Conservation (phyloP, 2,888 invertebrate species). For the Cyrtodaria siliqua region DNA sequence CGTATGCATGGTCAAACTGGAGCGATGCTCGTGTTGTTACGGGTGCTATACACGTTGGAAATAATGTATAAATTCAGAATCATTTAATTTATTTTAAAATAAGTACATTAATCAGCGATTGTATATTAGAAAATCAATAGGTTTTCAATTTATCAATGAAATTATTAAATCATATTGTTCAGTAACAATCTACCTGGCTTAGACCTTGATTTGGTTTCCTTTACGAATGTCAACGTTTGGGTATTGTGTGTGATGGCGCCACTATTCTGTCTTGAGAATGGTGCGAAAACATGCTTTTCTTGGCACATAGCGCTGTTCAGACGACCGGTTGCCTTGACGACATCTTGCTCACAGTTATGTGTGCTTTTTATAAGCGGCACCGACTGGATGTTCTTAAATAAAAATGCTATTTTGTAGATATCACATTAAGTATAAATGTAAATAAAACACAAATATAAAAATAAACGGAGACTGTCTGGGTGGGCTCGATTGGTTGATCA, state of each 20-base stretch:
- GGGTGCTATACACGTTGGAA: too few species aligned
- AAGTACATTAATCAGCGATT: too few species aligned
- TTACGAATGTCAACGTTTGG: constrained; percentile 82
- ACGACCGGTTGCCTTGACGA: constrained; percentile 88
- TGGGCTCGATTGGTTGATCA: too few species aligned
- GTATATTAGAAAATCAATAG: too few species aligned
- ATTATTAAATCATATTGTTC: neutral
- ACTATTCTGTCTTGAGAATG: constrained; percentile 89
- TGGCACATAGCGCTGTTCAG: constrained; percentile 89
- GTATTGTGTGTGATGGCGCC: constrained; percentile 86
- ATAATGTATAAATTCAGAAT: too few species aligned
- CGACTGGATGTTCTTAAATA: constrained; percentile 80
- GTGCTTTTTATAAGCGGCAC: constrained; percentile 86
- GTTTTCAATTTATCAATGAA: too few species aligned
- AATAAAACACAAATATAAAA: too few species aligned
- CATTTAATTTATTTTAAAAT: too few species aligned
- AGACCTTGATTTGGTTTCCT: constrained; percentile 50
- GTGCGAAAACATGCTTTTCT: constrained; percentile 91
- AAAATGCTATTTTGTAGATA: too few species aligned
- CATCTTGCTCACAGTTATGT: constrained; percentile 89
- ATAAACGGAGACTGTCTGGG: too few species aligned
- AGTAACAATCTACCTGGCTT: constrained; percentile 44
- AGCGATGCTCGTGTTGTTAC: constrained; percentile 87
- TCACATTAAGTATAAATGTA: too few species aligned
- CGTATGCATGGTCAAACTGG: constrained; percentile 70